Base-by-base conservation (phyloP, 2,888 invertebrate species). In the Chloromyia formosa region DNA sequence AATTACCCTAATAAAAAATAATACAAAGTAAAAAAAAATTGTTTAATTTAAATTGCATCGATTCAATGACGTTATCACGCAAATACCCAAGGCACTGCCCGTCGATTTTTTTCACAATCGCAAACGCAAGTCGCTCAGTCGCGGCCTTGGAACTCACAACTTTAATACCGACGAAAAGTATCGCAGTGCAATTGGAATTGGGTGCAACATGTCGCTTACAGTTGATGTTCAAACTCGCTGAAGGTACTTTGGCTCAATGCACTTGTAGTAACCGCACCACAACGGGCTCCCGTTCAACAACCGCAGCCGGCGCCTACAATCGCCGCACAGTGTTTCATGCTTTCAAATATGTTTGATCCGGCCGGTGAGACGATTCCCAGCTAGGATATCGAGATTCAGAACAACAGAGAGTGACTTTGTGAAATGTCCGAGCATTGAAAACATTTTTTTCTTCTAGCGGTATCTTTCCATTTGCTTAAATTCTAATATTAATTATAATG, bases 281-380 rank as follows among this genome's bases (percentile, higher is more conserved):
- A 92, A 76, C 91, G 92, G 80, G 87, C 86, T 73, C 84, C 87
- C 0, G 82, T 87, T 58, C 80, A 81, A 73, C 82, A 83, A 69
- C 82, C 84, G 49, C 90, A 89, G 18, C 88, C 90, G 27, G 91
- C 95, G 12, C 97, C 98, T 53, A 95, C 98, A 0, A 98, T 98
- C 78, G 98, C 98, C 4, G 99, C 99, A 0, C 98, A 98, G 86
- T 99, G 98, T 84, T 99, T 99, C 86, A 95, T 99, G 94, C 88
- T 99, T 77, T 96, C 98, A 75, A 99, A 99, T 82, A 99, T 99
- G 99, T 99, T 99, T 86, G 98, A 99, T 86, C 96, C 98, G 49
- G 87, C 90, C 75, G 90, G 92, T 87, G 90, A 90, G 84, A 84
- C 87, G n/a, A 94, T 93, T 85, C 89, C 92, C 7, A 92, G 86